Percentiles rank a stretch among this genome's conserved stretches.
These are phyloP conservation scores for Benitochromis conjunctus DNA, from an alignment of 2,113 vertebrate species.

Conservation along the genomic window DNA sequence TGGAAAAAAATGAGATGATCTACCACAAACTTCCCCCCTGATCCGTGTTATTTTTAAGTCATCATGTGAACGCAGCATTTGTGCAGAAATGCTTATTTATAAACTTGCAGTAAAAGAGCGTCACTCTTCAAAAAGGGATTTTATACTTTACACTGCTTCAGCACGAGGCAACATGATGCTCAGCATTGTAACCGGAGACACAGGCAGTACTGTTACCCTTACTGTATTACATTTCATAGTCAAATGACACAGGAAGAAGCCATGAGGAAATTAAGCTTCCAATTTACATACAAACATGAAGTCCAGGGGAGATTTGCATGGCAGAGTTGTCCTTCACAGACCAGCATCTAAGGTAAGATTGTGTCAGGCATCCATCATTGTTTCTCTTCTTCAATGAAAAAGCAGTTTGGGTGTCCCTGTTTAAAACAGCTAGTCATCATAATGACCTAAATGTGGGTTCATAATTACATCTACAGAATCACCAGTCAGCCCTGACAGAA, in stretches of 20 bases:
- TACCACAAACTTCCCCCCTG: neutral
- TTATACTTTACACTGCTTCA: neutral
- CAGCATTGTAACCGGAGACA: neutral
- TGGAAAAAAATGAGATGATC: neutral
- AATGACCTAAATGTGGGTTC: neutral
- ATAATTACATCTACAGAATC: neutral
- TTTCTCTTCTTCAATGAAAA: neutral
- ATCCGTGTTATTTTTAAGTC: neutral
- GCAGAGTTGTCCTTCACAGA: neutral
- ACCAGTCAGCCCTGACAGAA: neutral
- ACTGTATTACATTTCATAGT: conserved; percentile 22
- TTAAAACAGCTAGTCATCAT: neutral
- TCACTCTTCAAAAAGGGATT: neutral
- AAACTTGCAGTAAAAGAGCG: neutral
- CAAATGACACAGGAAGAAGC: conserved; percentile 43
- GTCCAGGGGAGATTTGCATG: conserved; percentile 20
- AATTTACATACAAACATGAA: conserved; percentile 23
- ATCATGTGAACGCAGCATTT: neutral
- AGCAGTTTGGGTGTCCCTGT: fast-evolving
- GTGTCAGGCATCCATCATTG: fast-evolving
- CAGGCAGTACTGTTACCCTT: conserved; percentile 4
- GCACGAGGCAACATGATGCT: neutral
- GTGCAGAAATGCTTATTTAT: neutral
- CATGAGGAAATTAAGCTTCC: neutral
- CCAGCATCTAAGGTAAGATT: neutral